Conservation (phyloP, 2,888 invertebrate genomes). For the Ectemnius lituratus region DNA sequence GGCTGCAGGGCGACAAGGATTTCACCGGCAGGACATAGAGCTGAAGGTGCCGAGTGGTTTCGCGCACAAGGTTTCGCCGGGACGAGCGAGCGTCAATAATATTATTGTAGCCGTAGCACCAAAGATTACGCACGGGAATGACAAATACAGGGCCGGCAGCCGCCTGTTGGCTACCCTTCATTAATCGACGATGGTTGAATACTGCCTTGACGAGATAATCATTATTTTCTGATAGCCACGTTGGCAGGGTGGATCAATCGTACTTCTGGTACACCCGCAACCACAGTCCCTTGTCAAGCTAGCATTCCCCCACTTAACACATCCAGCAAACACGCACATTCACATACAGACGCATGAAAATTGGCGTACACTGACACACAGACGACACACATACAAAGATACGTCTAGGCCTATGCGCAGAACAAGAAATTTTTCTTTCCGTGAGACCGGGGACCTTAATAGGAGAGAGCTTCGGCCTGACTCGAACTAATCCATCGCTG, state of each 20-base stretch:
- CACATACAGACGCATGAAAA: slow-evolving; percentile 17
- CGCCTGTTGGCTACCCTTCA: not conserved
- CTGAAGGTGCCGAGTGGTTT: slow-evolving; percentile 35
- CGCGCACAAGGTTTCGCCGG: slow-evolving; percentile 19
- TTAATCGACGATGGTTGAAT: slow-evolving; percentile 19
- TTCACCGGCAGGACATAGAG: slow-evolving; percentile 22
- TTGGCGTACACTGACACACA: not conserved
- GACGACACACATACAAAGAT: not conserved
- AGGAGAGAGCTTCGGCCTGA: no score
- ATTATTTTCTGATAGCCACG: slow-evolving; percentile 4
- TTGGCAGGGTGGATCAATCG: not conserved
- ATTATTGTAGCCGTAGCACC: slow-evolving; percentile 44
- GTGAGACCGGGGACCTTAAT: no score
- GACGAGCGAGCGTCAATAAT: slow-evolving; percentile 35
- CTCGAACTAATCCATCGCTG: no score
- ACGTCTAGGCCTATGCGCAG: no score
- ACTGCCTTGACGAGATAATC: slow-evolving; percentile 8
- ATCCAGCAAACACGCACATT: not conserved
- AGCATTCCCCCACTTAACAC: not conserved
- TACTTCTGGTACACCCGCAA: no score
- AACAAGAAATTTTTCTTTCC: no score
- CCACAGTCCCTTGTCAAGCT: not conserved
- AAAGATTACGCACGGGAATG: slow-evolving; percentile 32
- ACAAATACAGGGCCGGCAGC: slow-evolving; percentile 1
- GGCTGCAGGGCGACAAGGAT: not conserved